These are phyloP conservation scores for Plectrocnemia conspersa DNA, from an alignment of 1,140 invertebrate genomes.

Conservation along the genomic window DNA sequence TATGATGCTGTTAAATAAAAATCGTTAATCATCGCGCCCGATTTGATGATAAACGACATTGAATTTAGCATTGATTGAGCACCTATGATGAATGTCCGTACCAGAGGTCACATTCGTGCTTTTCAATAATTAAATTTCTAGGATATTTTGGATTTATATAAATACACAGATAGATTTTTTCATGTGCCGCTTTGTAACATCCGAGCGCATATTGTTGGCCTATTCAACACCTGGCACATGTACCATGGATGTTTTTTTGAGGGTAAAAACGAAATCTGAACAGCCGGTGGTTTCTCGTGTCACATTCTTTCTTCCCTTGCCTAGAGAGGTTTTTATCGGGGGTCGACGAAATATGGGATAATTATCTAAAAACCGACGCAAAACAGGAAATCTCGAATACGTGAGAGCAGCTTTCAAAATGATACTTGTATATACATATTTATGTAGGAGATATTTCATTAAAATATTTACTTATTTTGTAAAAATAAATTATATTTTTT, in stretches of 20 bases:
- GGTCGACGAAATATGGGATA: slow-evolving; percentile 5
- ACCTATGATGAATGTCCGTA: too few relatives aligned
- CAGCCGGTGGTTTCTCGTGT: slow-evolving; percentile 19
- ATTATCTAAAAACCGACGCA: slow-evolving; percentile 1
- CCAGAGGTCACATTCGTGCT: neutral
- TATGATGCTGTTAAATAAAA: too few relatives aligned
- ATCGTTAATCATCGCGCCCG: too few relatives aligned
- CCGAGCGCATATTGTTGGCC: neutral
- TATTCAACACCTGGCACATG: neutral
- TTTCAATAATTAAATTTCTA: neutral
- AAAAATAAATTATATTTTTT: too few relatives aligned
- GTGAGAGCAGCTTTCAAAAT: too few relatives aligned
- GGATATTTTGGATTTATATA: neutral
- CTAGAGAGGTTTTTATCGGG: neutral
- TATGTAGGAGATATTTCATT: too few relatives aligned
- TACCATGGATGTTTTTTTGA: slow-evolving; percentile 13
- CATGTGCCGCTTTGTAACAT: neutral
- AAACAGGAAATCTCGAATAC: too few relatives aligned
- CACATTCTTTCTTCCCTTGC: slow-evolving; percentile 3
- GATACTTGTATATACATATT: too few relatives aligned
- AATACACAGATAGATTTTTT: neutral
- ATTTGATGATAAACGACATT: too few relatives aligned
- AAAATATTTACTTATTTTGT: too few relatives aligned
- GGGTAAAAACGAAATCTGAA: slow-evolving; percentile 22
- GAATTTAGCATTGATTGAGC: too few relatives aligned